Evolutionary conservation across 2,113 vertebrate genomes (phyloP).

Genomic region (Otocyon megalotis): DNA sequence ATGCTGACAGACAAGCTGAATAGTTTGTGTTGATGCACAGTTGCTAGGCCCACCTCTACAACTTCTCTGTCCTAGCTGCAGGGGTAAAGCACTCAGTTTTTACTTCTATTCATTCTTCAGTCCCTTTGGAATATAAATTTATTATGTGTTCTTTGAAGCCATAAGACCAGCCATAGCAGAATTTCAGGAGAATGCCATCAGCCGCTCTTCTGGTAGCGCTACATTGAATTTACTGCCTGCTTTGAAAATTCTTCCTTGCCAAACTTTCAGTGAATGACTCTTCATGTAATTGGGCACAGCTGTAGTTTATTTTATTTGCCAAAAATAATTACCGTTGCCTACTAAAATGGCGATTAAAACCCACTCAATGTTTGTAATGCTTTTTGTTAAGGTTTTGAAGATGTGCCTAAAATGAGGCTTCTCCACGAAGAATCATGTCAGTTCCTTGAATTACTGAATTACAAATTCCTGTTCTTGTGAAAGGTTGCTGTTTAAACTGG

Average conservation of each 20-base stretch:
- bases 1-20: background rate
- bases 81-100: slow-evolving; percentile 12
- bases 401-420: slow-evolving; percentile 39
- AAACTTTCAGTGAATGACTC: slow-evolving; percentile 49
- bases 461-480: background rate
- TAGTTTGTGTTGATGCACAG: background rate
- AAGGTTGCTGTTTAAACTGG: background rate
- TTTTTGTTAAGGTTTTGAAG: slow-evolving; percentile 55
- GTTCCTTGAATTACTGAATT: slow-evolving; percentile 30
- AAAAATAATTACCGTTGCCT: slow-evolving; percentile 57
- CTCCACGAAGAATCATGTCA: background rate
- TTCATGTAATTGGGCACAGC: slow-evolving; percentile 57
- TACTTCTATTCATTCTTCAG: background rate
- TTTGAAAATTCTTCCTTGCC: slow-evolving; percentile 61
- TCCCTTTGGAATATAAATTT: slow-evolving; percentile 4
- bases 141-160: slow-evolving; percentile 47
- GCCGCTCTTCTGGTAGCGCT: slow-evolving; percentile 1
- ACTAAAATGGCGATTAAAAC: slow-evolving; percentile 43
- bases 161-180: background rate
- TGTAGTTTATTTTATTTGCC: slow-evolving; percentile 66
- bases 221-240: slow-evolving; percentile 50
- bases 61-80: background rate
- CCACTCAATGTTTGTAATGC: slow-evolving; percentile 27
- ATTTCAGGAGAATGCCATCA: slow-evolving; percentile 49
- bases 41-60: background rate